Evolutionary conservation across 2,888 invertebrate species (phyloP), one percentile per base, ranked within the genome.

Genomic region (Campoplex capitator): DNA sequence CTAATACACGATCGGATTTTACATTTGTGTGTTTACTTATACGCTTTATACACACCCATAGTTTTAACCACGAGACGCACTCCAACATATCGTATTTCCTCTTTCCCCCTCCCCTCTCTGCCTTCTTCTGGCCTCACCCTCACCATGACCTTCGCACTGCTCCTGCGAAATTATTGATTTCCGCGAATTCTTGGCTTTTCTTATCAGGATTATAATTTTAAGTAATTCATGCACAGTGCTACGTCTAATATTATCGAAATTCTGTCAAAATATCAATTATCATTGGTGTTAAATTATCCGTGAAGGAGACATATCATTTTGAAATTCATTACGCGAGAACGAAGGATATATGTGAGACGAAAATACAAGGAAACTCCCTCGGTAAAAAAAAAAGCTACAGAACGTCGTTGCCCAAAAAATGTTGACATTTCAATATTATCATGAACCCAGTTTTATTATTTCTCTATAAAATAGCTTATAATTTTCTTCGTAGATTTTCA

Each of bases 121-220:
- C 62, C 32, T 62, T 11, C 75, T 32, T 11, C 45, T 16, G 58
- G 76, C 54, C 62, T 62, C 62, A 32, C 62, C 35, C 81, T 67
- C 74, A 70, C 84, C 86, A 83, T 88, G 89, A 88, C 89, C 88
- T 89, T 89, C 88, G 88, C 88, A 74, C n/a, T n/a, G n/a, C 87
- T 86, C 83, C 82, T 80, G 77, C 88, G 83, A 88, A 89, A 88
- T 84, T 89, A 89, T 89, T 88, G 89, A 89, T 89, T 89, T 86
- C 68, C 77, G 42, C 28, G 16, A 84, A 81, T 80, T 83, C 76
- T 78, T 45, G n/a, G 58, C 11, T 56, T 68, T 56, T 77, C 54
- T 48, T 48, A 16, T 83, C 56, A 9, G 13, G 35, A 62, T 42
- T 56, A 38, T 51, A 18, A 45, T 28, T 62, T 16, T 32, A 62